These are phyloP conservation scores for Caenorhabditis sp. DNA, from an alignment of 2,888 invertebrate species.

Conservation along the genomic window DNA sequence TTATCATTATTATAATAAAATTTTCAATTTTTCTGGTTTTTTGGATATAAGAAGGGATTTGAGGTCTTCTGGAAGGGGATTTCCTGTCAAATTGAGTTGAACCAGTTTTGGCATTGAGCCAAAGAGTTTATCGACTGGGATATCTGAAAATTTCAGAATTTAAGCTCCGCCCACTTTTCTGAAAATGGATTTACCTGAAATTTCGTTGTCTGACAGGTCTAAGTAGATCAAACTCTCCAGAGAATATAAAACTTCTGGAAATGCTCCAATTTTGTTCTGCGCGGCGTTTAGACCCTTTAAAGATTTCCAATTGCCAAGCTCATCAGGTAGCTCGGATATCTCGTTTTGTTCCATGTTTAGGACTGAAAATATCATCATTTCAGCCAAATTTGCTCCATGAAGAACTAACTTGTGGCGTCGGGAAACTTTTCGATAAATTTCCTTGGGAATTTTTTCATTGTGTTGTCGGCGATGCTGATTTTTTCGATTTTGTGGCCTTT, in stretches of 20 bases:
- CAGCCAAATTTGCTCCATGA: too few relatives aligned
- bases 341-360: conserved; percentile 62
- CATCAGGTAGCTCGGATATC: conserved; percentile 56
- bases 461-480: conserved; percentile 51
- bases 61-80: conserved; percentile 34
- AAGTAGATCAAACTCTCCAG: conserved; percentile 48
- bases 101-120: conserved; percentile 28
- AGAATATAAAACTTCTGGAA: conserved; percentile 51
- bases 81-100: conserved; percentile 45
- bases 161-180: not conserved
- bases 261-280: conserved; percentile 48
- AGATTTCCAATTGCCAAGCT: conserved; percentile 50
- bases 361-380: too few relatives aligned
- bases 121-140: conserved; percentile 17
- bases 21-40: not conserved
- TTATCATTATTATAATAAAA: not conserved
- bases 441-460: conserved; percentile 64
- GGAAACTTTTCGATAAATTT: conserved; percentile 63
- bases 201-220: conserved; percentile 57
- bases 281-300: conserved; percentile 59
- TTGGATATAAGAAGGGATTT: not conserved
- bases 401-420: conserved; percentile 29
- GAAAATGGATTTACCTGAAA: conserved; percentile 10
- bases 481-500: conserved; percentile 51
- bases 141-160: conserved; percentile 5